These are phyloP conservation scores for Platycnemis pennipes DNA, from an alignment of 2,888 invertebrate species.

Conservation along the genomic window DNA sequence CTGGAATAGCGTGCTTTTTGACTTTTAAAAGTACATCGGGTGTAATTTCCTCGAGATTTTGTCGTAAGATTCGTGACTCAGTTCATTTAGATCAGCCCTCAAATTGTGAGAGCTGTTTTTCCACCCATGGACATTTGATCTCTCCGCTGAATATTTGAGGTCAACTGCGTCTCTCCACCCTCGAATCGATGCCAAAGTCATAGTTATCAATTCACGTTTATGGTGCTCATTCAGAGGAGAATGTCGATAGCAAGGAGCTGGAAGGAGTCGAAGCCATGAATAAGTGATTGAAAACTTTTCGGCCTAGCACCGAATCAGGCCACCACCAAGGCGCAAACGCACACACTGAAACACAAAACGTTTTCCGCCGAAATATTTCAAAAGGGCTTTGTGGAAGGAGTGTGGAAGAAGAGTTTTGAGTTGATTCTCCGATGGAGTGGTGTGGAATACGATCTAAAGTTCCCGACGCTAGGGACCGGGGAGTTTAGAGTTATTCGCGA, in stretches of 20 bases:
- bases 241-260: not conserved
- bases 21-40: too few relatives aligned
- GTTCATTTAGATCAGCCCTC: too few relatives aligned
- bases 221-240: constrained; percentile 16
- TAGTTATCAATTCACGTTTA: constrained; percentile 25
- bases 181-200: not conserved
- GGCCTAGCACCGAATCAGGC: constrained; percentile 2
- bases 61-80: too few relatives aligned
- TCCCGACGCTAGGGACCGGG: not conserved
- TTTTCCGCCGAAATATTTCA: constrained; percentile 35
- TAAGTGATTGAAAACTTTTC: constrained; percentile 38
- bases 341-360: constrained; percentile 15
- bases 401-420: not conserved
- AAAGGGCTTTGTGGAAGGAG: not conserved
- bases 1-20: too few relatives aligned
- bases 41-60: too few relatives aligned
- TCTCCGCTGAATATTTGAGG: not conserved
- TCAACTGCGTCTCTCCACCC: not conserved
- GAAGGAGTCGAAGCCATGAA: constrained; percentile 23
- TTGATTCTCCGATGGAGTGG: not conserved
- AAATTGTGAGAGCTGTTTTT: too few relatives aligned
- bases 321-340: not conserved
- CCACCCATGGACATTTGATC: not conserved
- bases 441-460: not conserved
- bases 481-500: not conserved